Base-by-base conservation (phyloP, 2,797 vertebrate genomes). In the Pelochelys cantorii region DNA sequence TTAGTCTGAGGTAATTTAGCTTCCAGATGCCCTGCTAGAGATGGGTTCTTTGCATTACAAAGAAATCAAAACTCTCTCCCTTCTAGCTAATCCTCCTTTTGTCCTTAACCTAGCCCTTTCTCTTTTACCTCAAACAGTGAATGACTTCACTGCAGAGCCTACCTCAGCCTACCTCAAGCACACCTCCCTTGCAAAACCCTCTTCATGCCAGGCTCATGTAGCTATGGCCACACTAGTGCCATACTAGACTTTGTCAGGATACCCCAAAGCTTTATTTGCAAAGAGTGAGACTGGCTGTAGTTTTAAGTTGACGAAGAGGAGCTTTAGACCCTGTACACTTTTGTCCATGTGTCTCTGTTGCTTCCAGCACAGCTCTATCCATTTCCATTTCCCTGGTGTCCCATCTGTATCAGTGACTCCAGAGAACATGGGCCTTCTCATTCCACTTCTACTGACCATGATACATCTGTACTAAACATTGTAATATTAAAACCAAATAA, bases 201-300 rank as follows among this genome's bases (percentile, higher is more conserved):
- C 6, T 34, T 62, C 53, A 48, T 48, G 37, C 3, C 2, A 83
- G 12, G 3, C 60, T 77, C 56, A 27, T 25, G n/a, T 27, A 81
- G 12, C 4, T 53, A 8, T 11, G 8, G 52, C 37, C 11, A 48
- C 54, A 57, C 0, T 0, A 55, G 5, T 20, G 42, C 48, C 6
- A 4, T 11, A 6, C 68, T 92, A 52, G n/a, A 53, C 31, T 23
- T 89, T 80, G 7, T 4, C 75, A 34, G 2, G 14, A 71, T 37
- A 87, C 85, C 22, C 15, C 31, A 37, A 77, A 0, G 10, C 56
- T 7, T 48, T 23, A 68, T 34, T n/a, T 34, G 65, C 65, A 20
- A 34, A 68, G n/a, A 68, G n/a, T 34, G 65, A 68, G n/a, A 18
- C 65, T 68, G 65, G 9, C n/a, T 68, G 65, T 34, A 34, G n/a